phyloP scores from a whole-genome alignment of 2,113 vertebrate species.

The Pholis gunnellus region DNA sequence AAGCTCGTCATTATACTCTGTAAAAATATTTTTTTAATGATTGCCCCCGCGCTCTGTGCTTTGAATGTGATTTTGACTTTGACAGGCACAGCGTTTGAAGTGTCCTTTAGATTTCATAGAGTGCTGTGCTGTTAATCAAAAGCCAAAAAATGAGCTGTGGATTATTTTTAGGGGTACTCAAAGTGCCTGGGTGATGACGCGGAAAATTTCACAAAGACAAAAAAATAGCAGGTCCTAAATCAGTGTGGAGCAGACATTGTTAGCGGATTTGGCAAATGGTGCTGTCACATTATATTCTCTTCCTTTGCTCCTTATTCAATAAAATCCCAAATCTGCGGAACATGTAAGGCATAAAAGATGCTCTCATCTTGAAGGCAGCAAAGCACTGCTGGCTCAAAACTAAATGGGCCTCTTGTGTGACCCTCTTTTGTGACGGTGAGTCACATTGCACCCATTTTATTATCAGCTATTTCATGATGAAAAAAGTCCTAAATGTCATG shows the following conservation, averaged over 20 bases:
- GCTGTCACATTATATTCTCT: conserved; percentile 24
- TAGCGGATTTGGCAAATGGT: conserved; percentile 31
- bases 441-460: neutral
- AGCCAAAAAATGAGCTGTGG: conserved; percentile 31
- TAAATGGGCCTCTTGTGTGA: neutral
- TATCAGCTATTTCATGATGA: neutral
- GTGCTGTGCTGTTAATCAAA: conserved; percentile 41
- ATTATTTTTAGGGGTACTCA: conserved; percentile 48
- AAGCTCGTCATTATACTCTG: conserved; percentile 10
- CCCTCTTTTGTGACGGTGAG: neutral
- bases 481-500: neutral
- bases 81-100: conserved; percentile 48
- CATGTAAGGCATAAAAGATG: neutral
- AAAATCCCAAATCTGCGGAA: conserved; percentile 2
- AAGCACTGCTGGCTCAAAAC: neutral
- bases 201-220: conserved; percentile 30
- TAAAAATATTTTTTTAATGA: conserved; percentile 45
- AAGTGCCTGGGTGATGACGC: conserved; percentile 23
- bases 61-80: conserved; percentile 50
- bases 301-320: conserved; percentile 16
- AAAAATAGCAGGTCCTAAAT: conserved; percentile 29
- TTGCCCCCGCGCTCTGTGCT: conserved; percentile 6
- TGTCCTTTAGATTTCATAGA: conserved; percentile 47
- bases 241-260: conserved; percentile 34
- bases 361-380: neutral